phyloP scores from a whole-genome alignment of 2,888 invertebrate genomes.

The Rhamphomyia laevipes region DNA sequence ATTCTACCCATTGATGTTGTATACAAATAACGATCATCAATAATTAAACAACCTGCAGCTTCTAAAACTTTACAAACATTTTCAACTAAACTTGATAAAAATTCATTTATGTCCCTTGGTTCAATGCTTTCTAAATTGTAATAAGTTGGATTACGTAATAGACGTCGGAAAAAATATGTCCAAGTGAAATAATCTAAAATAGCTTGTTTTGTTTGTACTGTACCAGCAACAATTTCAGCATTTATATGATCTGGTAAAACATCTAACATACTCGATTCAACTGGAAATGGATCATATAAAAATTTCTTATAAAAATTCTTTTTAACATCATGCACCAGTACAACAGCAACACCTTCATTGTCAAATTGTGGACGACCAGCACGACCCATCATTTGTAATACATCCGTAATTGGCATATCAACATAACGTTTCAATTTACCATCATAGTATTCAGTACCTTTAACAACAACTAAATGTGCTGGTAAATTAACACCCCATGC shows the following conservation, averaged over 20 bases:
- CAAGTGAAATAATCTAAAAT: slow-evolving; percentile 95
- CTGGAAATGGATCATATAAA: slow-evolving; percentile 97
- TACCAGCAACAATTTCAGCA: slow-evolving; percentile 93
- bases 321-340: slow-evolving; percentile 89
- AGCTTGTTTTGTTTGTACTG: slow-evolving; percentile 83
- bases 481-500: slow-evolving; percentile 99
- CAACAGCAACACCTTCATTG: slow-evolving; percentile 78
- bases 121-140: slow-evolving; percentile 69
- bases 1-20: slow-evolving; percentile 80
- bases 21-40: slow-evolving; percentile 41
- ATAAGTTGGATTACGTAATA: slow-evolving; percentile 85
- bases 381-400: slow-evolving; percentile 99
- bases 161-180: slow-evolving; percentile 93
- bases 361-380: slow-evolving; percentile 98
- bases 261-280: slow-evolving; percentile 85
- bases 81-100: slow-evolving; percentile 72
- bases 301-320: slow-evolving; percentile 99
- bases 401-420: slow-evolving; percentile 99
- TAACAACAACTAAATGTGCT: slow-evolving; percentile 94
- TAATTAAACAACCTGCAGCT: slow-evolving; percentile 66
- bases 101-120: slow-evolving; percentile 55
- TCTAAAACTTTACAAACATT: slow-evolving; percentile 59
- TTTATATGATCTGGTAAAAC: slow-evolving; percentile 95
- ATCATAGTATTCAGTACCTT: slow-evolving; percentile 95
- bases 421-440: slow-evolving; percentile 93